phyloP scores from a whole-genome alignment of 2,888 invertebrate genomes.

The Hermaeophaga mercurialis region DNA sequence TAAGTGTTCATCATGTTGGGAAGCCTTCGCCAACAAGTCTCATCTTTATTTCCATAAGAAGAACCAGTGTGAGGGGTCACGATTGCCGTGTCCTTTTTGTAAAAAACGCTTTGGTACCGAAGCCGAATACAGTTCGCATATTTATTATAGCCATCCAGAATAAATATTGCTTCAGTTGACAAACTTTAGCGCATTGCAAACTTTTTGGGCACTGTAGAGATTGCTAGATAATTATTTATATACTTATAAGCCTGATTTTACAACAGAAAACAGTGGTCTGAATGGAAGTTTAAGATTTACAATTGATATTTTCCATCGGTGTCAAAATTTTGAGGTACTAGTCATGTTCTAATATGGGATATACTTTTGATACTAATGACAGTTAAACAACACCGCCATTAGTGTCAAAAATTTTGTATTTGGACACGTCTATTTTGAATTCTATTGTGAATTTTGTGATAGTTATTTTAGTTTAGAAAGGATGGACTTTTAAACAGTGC shows the following conservation, averaged over 20 bases:
- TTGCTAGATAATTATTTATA: not conserved
- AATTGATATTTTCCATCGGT: not conserved
- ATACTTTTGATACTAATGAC: too few relatives aligned
- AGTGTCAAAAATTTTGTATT: too few relatives aligned
- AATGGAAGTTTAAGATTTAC: not conserved
- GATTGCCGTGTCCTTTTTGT: slow-evolving; percentile 58
- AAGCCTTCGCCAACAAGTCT: slow-evolving; percentile 56
- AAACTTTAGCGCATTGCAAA: not conserved
- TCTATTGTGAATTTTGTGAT: slow-evolving; percentile 8
- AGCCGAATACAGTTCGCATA: slow-evolving; percentile 58
- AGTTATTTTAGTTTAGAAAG: slow-evolving; percentile 1
- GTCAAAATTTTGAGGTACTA: not conserved
- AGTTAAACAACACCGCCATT: too few relatives aligned
- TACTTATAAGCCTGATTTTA: not conserved
- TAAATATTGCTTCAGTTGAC: slow-evolving; percentile 37
- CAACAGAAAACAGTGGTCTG: not conserved
- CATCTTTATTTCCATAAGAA: slow-evolving; percentile 58
- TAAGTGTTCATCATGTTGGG: slow-evolving; percentile 56
- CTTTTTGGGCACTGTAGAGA: not conserved
- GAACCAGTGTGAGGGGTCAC: slow-evolving; percentile 56
- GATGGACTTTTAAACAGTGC: not conserved
- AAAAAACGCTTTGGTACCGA: slow-evolving; percentile 58
- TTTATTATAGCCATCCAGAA: slow-evolving; percentile 58
- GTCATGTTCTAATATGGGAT: too few relatives aligned
- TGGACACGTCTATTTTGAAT: too few relatives aligned